These are phyloP conservation scores for Leptobrachium leishanense DNA, from an alignment of 2,113 vertebrate species.

Conservation along the genomic window DNA sequence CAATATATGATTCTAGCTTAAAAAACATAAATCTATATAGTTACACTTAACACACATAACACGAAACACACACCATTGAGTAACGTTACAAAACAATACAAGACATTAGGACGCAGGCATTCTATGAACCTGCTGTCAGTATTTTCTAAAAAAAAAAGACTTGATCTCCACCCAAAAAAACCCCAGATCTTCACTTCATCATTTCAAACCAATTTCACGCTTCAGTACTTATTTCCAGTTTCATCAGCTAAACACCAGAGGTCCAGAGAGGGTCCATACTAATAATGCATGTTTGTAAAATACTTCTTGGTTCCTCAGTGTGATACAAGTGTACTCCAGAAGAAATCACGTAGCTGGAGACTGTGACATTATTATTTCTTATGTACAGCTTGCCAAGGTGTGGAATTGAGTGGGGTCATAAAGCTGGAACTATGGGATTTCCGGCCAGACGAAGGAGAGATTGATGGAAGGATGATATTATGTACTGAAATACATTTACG, in stretches of 20 bases:
- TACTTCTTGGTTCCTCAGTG: slow-evolving; percentile 22
- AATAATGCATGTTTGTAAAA: slow-evolving; percentile 43
- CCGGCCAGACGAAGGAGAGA: background rate
- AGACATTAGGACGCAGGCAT: slow-evolving; percentile 52
- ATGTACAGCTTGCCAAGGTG: slow-evolving; percentile 9
- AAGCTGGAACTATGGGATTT: slow-evolving; percentile 2
- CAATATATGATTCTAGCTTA: too few species aligned
- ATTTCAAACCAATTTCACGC: slow-evolving; percentile 74
- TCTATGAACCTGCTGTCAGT: slow-evolving; percentile 51
- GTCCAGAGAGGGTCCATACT: slow-evolving; percentile 45
- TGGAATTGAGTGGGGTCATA: slow-evolving; percentile 14
- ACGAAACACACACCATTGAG: background rate
- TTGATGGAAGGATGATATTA: background rate
- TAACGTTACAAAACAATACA: slow-evolving; percentile 48
- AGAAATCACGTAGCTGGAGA: background rate
- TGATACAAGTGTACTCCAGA: slow-evolving; percentile 23
- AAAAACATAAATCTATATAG: too few species aligned
- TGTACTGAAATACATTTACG: too few species aligned
- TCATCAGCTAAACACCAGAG: slow-evolving; percentile 53
- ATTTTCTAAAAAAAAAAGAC: slow-evolving; percentile 59
- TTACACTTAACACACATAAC: too few species aligned
- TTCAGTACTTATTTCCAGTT: slow-evolving; percentile 53
- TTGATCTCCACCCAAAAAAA: slow-evolving; percentile 65
- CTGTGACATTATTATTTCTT: slow-evolving; percentile 26
- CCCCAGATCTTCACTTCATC: slow-evolving; percentile 63